phyloP scores from a whole-genome alignment of 2,797 vertebrate species.

The Pseudotriccus pelzelni region DNA sequence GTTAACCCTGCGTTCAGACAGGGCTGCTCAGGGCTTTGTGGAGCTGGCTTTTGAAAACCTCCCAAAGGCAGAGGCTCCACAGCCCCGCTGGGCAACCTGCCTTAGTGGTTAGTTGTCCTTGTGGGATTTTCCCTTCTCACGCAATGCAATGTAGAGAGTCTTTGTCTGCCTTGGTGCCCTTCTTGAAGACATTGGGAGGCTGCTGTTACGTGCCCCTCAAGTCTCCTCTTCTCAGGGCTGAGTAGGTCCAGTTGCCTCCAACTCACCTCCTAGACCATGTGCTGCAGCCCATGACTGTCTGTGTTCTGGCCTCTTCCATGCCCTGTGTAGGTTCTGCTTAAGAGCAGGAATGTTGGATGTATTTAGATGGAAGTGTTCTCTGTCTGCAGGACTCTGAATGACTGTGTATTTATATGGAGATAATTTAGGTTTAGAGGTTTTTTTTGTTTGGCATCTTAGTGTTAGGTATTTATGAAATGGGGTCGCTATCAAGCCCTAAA shows the following conservation, averaged over 20 bases:
- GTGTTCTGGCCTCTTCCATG: background rate
- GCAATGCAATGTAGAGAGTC: background rate
- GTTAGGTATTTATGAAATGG: background rate
- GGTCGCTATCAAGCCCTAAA: background rate
- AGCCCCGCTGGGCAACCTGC: background rate
- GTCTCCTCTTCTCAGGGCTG: background rate
- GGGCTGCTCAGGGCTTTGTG: background rate
- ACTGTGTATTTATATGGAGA: background rate
- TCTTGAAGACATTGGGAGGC: background rate
- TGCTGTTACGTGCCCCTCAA: background rate
- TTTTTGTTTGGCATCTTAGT: background rate
- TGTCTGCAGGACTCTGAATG: background rate
- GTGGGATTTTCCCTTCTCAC: background rate
- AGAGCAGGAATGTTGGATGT: background rate
- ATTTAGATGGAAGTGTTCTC: background rate
- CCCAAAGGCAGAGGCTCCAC: background rate
- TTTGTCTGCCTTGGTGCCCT: background rate
- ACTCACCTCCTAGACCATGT: background rate
- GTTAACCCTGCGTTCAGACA: background rate
- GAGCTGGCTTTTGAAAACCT: background rate
- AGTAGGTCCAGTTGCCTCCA: background rate
- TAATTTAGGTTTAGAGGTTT: background rate
- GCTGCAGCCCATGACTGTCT: background rate
- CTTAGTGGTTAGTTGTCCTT: background rate
- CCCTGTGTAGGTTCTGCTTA: background rate